Percentiles rank a stretch among this genome's conserved stretches.
Evolutionary conservation across 2,113 vertebrate species (phyloP).

Genomic region (cattle (Bos taurus)): DNA sequence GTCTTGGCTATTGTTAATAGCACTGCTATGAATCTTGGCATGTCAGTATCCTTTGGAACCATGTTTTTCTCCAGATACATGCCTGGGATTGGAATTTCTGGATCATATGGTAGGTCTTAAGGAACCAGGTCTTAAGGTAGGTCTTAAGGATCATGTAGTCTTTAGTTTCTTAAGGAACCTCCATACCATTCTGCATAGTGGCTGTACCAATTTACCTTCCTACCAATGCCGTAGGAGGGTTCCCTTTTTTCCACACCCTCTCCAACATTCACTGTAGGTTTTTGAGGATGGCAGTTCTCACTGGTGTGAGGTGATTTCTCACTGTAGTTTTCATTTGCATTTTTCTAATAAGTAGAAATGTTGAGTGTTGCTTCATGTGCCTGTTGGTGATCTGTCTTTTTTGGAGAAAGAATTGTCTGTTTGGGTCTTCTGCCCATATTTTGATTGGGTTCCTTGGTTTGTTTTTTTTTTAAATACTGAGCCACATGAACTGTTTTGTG

Average conservation of each 20-base stretch:
- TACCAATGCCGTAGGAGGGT: background rate
- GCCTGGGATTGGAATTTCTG: background rate
- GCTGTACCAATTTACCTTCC: background rate
- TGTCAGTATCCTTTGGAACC: background rate
- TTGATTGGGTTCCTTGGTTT: background rate
- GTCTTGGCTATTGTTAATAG: background rate
- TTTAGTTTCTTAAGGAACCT: background rate
- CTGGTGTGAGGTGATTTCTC: background rate
- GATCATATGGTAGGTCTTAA: background rate
- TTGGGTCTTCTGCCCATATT: background rate
- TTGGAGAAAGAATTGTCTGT: background rate
- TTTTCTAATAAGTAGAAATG: background rate
- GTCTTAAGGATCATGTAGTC: background rate
- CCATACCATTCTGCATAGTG: background rate
- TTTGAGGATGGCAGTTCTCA: background rate
- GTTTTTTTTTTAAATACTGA: background rate
- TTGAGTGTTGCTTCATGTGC: background rate
- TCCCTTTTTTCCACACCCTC: background rate
- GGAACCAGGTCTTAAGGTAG: background rate
- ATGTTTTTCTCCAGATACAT: background rate
- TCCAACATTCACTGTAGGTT: background rate
- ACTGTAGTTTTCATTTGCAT: background rate
- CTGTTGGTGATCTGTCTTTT: background rate
- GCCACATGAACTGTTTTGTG: background rate
- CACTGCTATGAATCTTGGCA: background rate